phyloP scores from a whole-genome alignment of 2,888 invertebrate genomes.

The Gnatocerus cornutus region DNA sequence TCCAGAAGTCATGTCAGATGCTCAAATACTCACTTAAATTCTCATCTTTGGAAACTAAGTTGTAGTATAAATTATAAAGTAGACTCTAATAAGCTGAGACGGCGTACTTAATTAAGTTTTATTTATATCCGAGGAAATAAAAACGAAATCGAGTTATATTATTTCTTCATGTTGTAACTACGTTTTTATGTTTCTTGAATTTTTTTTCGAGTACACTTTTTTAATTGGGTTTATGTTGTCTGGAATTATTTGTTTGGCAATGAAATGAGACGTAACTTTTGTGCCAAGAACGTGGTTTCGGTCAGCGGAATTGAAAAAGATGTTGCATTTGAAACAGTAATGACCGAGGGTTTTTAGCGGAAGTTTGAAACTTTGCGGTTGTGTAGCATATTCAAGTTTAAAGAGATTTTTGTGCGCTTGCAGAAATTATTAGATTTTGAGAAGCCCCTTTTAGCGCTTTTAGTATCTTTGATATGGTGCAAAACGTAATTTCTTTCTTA shows the following conservation, averaged over 20 bases:
- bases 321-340: background rate
- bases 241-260: conserved; percentile 10
- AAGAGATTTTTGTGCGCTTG: too few relatives aligned
- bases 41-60: background rate
- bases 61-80: too few relatives aligned
- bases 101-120: too few relatives aligned
- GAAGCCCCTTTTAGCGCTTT: too few relatives aligned
- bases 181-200: background rate
- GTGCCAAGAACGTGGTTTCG: conserved; percentile 13
- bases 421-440: too few relatives aligned
- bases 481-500: too few relatives aligned
- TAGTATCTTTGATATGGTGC: too few relatives aligned
- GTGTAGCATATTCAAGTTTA: background rate
- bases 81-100: too few relatives aligned
- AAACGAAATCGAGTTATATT: background rate
- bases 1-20: background rate
- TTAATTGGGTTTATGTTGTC: conserved; percentile 18
- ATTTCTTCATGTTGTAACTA: background rate
- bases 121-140: background rate
- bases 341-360: background rate
- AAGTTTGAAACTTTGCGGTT: background rate
- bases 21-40: too few relatives aligned
- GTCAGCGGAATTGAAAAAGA: conserved; percentile 4
- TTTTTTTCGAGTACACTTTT: background rate
- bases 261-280: conserved; percentile 16